phyloP scores from a whole-genome alignment of 2,797 vertebrate genomes.

The Coregonus sp. region DNA sequence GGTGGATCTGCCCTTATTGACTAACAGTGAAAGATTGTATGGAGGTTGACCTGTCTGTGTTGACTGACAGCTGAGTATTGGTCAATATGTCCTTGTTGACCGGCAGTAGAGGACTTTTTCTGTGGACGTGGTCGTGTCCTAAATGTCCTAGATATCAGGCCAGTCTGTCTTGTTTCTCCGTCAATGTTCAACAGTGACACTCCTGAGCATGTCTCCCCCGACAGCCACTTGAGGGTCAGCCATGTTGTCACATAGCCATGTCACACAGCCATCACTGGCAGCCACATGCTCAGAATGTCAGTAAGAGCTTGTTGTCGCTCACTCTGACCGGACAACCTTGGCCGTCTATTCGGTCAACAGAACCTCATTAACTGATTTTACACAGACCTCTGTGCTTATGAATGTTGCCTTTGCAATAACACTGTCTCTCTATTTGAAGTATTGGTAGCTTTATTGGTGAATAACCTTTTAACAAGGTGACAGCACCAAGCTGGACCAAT shows the following conservation, averaged over 20 bases:
- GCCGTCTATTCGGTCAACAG: too few relatives aligned
- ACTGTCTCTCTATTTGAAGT: neutral
- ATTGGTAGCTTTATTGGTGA: neutral
- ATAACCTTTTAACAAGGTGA: too few relatives aligned
- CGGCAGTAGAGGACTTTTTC: slow-evolving; percentile 6
- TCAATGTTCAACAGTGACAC: slow-evolving; percentile 23
- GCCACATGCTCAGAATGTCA: neutral
- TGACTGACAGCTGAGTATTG: too few relatives aligned
- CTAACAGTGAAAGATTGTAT: too few relatives aligned
- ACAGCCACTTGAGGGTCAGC: slow-evolving; percentile 5
- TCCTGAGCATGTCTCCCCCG: slow-evolving; percentile 28
- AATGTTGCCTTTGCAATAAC: too few relatives aligned
- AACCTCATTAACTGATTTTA: too few relatives aligned
- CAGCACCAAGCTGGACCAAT: too few relatives aligned
- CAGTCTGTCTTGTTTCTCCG: slow-evolving; percentile 27
- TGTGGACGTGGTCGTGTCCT: slow-evolving; percentile 26
- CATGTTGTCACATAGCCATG: neutral
- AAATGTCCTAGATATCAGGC: slow-evolving; percentile 41
- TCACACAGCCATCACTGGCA: neutral
- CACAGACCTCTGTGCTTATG: too few relatives aligned
- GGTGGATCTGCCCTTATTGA: too few relatives aligned
- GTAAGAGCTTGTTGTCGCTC: neutral
- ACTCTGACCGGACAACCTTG: too few relatives aligned
- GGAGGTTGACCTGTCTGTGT: too few relatives aligned
- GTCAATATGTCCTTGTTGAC: slow-evolving; percentile 26